Percentiles rank a stretch among this genome's conserved stretches.
These are phyloP conservation scores for Gasterosteus aculeatus DNA, from an alignment of 2,113 vertebrate species.

Conservation along the genomic window DNA sequence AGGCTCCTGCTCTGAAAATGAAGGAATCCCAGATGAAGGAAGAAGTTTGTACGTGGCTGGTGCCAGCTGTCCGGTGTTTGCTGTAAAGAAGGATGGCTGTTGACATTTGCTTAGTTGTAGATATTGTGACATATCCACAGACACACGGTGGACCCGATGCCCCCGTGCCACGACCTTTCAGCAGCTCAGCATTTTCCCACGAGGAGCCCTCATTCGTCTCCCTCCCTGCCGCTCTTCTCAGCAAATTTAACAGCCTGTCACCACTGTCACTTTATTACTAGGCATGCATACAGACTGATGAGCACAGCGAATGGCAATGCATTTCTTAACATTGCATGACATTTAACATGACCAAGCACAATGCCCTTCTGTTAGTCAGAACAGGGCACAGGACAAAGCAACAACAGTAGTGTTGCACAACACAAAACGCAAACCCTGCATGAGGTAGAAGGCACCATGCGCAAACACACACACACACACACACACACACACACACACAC, in stretches of 20 bases:
- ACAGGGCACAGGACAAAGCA: conserved; percentile 30
- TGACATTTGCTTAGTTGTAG: conserved; percentile 72
- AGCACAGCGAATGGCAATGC: conserved; percentile 53
- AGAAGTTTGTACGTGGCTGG: conserved; percentile 29
- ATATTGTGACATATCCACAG: conserved; percentile 73
- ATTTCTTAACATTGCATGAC: conserved; percentile 51
- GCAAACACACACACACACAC: background rate
- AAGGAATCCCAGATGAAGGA: background rate
- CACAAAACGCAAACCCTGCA: conserved; percentile 29
- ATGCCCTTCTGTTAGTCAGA: conserved; percentile 55
- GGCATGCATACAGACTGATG: conserved; percentile 54
- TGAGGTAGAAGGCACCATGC: background rate
- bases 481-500: background rate
- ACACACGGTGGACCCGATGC: conserved; percentile 57
- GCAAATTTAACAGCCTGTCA: conserved; percentile 66
- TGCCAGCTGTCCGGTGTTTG: conserved; percentile 38
- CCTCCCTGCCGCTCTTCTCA: conserved; percentile 55
- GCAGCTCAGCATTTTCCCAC: conserved; percentile 68
- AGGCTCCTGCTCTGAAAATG: background rate
- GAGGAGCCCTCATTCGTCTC: conserved; percentile 52
- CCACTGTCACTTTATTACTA: conserved; percentile 55
- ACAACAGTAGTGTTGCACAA: conserved; percentile 15
- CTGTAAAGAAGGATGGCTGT: conserved; percentile 48
- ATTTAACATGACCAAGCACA: conserved; percentile 67
- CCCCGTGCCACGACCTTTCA: conserved; percentile 69